Conservation (phyloP, 2,113 vertebrate genomes). For the Azemiops feae region DNA sequence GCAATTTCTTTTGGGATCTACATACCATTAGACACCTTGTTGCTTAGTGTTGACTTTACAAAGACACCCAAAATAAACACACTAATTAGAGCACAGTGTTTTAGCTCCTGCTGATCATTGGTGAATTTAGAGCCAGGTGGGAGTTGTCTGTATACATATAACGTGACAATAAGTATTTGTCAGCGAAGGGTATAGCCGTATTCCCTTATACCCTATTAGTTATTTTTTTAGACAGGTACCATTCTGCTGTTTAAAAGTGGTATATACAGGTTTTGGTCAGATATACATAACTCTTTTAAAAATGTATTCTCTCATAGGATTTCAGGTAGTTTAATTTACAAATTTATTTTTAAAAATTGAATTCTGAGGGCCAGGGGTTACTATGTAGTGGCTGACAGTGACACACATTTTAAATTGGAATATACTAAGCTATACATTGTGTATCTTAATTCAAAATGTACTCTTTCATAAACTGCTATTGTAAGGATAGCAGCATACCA, state of each 20-base stretch:
- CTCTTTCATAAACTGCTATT: neutral
- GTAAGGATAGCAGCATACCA: neutral
- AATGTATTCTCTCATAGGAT: neutral
- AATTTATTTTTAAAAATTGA: neutral
- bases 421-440: neutral
- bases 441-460: neutral
- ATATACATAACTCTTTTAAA: neutral
- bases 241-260: neutral
- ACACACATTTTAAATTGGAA: neutral
- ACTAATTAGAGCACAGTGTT: neutral
- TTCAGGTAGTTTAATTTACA: neutral
- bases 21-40: slow-evolving; percentile 5
- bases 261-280: neutral
- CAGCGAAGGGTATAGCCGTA: neutral
- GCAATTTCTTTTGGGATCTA: neutral
- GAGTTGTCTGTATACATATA: neutral
- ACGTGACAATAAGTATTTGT: neutral
- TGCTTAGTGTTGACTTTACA: slow-evolving; percentile 14
- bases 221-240: neutral
- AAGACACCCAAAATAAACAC: slow-evolving; percentile 25
- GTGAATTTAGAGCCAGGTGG: neutral
- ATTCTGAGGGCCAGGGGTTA: neutral
- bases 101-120: neutral
- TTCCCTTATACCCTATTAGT: neutral
- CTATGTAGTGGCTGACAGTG: neutral